Evolutionary conservation across 1,140 invertebrate genomes (phyloP).

Genomic region (Triops cancriformis): DNA sequence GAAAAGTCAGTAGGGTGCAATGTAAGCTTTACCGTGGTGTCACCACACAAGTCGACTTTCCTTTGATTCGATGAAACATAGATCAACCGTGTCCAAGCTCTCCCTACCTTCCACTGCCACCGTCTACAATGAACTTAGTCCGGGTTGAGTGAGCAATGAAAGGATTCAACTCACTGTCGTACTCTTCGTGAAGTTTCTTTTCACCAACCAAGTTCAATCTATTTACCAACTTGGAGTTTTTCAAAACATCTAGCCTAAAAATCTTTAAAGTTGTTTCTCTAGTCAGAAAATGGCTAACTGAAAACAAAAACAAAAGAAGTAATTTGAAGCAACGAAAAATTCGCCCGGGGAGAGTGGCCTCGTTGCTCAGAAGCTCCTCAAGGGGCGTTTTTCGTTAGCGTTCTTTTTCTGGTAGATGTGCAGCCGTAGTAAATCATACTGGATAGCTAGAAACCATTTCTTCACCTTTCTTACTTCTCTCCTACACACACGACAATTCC

Average conservation of each 20-base stretch:
- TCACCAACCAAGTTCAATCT: neutral
- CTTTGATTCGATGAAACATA: neutral
- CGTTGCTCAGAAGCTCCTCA: slow-evolving; percentile 2
- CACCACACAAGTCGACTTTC: neutral
- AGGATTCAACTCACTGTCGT: neutral
- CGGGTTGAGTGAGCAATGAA: neutral
- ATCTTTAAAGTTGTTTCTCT: neutral
- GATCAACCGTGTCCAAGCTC: neutral
- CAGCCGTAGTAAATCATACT: slow-evolving; percentile 7
- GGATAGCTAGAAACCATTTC: neutral
- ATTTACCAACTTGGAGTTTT: neutral
- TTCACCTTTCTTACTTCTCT: neutral
- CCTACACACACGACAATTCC: neutral
- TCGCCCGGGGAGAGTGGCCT: neutral
- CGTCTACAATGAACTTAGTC: neutral
- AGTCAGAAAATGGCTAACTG: neutral
- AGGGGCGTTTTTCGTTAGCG: neutral
- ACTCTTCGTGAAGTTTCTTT: neutral
- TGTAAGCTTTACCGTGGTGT: neutral
- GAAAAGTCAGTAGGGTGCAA: no score
- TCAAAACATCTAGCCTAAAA: neutral
- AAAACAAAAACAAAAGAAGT: neutral
- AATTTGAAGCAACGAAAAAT: neutral
- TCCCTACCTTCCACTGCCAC: neutral
- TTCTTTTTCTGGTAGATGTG: neutral